Conservation (phyloP, 2,797 vertebrate species). For the Mallotus villosus region DNA sequence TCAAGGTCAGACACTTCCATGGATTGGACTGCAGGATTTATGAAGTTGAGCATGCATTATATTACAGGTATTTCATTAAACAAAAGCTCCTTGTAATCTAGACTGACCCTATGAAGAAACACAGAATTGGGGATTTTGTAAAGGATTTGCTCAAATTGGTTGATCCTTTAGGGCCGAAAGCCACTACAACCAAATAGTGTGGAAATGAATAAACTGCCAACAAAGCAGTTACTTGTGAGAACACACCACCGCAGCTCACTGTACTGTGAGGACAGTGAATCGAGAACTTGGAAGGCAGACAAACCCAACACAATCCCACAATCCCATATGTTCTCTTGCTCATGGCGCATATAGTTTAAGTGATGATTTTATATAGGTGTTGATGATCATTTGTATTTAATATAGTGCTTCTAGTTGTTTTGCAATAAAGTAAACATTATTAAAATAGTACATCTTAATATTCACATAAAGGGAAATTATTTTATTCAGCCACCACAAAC, state of each 20-base stretch:
- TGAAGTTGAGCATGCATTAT: conserved; percentile 67
- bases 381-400: too few relatives aligned
- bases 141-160: background rate
- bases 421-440: conserved; percentile 22
- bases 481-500: conserved; percentile 41
- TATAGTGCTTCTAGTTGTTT: background rate
- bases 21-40: conserved; percentile 57
- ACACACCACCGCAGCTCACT: background rate
- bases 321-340: conserved; percentile 20
- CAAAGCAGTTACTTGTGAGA: conserved; percentile 10
- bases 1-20: conserved; percentile 64
- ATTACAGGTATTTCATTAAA: conserved; percentile 66
- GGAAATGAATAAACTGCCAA: background rate
- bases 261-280: conserved; percentile 17
- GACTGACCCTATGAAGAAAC: conserved; percentile 24
- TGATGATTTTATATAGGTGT: conserved; percentile 17
- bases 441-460: conserved; percentile 42
- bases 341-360: conserved; percentile 23
- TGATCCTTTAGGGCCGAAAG: background rate
- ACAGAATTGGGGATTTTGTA: background rate
- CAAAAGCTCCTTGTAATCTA: conserved; percentile 54
- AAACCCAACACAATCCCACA: conserved; percentile 21
- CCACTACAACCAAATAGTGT: background rate
- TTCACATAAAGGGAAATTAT: conserved; percentile 18
- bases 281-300: conserved; percentile 32